phyloP scores from a whole-genome alignment of 2,113 vertebrate species.

The Corythornis cristatus region DNA sequence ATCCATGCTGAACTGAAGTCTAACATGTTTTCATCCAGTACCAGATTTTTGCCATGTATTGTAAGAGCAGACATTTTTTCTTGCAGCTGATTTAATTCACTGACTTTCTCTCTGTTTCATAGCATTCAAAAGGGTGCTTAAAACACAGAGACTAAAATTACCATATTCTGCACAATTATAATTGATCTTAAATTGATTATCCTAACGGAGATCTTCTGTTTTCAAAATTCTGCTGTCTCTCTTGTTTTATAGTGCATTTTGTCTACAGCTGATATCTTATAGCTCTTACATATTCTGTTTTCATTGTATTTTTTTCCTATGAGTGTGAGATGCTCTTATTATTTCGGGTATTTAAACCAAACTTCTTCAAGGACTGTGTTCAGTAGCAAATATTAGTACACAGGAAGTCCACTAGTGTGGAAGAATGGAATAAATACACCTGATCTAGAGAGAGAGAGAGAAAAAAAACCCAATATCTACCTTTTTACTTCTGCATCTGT shows the following conservation, averaged over 20 bases:
- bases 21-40: constrained; percentile 3
- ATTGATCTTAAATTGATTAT: constrained; percentile 4
- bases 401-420: not conserved
- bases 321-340: not conserved
- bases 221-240: not conserved
- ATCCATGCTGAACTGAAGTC: not conserved
- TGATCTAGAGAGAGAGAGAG: not conserved
- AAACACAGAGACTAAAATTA: not conserved
- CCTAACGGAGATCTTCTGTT: not conserved
- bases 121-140: not conserved
- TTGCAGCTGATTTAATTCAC: not conserved
- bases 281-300: not conserved
- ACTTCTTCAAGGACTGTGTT: not conserved
- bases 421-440: constrained; percentile 12
- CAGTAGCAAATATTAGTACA: constrained; percentile 2
- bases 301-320: not conserved
- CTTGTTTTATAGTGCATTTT: not conserved
- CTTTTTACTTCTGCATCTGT: constrained; percentile 11
- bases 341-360: not conserved
- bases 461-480: constrained; percentile 6
- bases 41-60: constrained; percentile 38
- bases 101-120: constrained; percentile 2
- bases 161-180: constrained; percentile 3
- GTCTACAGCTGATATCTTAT: not conserved
- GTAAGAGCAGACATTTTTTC: constrained; percentile 28